Percentiles rank a stretch among this genome's conserved stretches.
Conservation (phyloP, 2,113 vertebrate species). For the Eira barbara region DNA sequence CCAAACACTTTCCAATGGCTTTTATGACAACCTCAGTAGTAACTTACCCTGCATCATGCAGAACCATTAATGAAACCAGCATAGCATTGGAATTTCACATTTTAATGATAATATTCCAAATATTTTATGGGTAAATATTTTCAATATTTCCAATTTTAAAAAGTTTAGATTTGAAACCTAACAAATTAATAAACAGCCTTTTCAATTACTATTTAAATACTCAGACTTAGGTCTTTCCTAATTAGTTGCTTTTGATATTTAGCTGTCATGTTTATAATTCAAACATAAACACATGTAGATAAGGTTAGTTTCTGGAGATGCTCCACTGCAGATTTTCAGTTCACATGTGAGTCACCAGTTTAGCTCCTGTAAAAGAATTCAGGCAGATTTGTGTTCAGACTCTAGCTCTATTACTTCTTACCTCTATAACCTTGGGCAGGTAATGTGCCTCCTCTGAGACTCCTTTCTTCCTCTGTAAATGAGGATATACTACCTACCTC, state of each 20-base stretch:
- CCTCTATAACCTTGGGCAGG: not conserved
- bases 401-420: not conserved
- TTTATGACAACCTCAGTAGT: not conserved
- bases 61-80: not conserved
- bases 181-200: not conserved
- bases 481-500: conserved; percentile 53
- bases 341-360: not conserved
- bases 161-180: not conserved
- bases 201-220: not conserved
- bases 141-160: not conserved
- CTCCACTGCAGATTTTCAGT: not conserved
- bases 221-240: not conserved
- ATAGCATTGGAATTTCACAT: not conserved
- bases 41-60: not conserved
- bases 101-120: not conserved
- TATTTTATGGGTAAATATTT: not conserved
- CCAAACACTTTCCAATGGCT: not conserved
- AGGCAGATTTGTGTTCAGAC: not conserved
- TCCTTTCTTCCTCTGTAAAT: conserved; percentile 39
- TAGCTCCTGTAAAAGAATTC: not conserved
- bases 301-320: not conserved
- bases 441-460: not conserved
- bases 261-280: not conserved
- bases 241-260: not conserved
- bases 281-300: not conserved